Base-by-base conservation (phyloP, 2,888 invertebrate species). In the Torymus tubicola region DNA sequence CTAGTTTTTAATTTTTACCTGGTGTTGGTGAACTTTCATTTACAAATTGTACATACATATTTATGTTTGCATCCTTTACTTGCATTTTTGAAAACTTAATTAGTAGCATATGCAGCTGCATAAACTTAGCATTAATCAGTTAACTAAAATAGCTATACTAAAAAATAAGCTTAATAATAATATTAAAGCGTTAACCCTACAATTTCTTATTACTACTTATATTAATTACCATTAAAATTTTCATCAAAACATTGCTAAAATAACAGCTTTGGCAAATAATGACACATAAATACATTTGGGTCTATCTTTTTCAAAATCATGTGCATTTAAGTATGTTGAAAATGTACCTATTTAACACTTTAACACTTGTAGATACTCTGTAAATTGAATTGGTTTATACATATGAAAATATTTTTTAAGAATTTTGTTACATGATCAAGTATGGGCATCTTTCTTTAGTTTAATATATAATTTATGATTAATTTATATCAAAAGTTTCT, bases 211-310 rank as follows among this genome's bases (percentile, higher is more conserved):
- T 14, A 24, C 10, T 61, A 55, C n/a, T 70, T 24, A 11, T 42
- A 70, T 75, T 75, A 75, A 80, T 71, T 65, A 53, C 64, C 53
- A 24, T 52, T 0, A 61, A 71, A 57, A 18, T 12, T 71, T 53
- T 61, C 79, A 79, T 69, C 13, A 71, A 55, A 65, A 65, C 65
- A 74, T 76, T 61, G 76, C 82, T 80, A 75, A 61, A 80, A 65
- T 76, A 82, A 82, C 78, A 72, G 82, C 81, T 82, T 81, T 65
- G 70, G 74, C 70, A 67, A 21, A 61, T 68, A 70, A 68, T 77
- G 65, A 67, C 31, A 76, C 82, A 74, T 83, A 83, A 81, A 81
- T 81, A 81, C 82, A 81, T 83, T 83, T 83, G 82, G 82, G 82
- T 83, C 82, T 73, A 57, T 72, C 24, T 58, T 67, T 73, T 63